Evolutionary conservation across 2,797 vertebrate species (phyloP).

Genomic region (Mormyrops boulengeri): DNA sequence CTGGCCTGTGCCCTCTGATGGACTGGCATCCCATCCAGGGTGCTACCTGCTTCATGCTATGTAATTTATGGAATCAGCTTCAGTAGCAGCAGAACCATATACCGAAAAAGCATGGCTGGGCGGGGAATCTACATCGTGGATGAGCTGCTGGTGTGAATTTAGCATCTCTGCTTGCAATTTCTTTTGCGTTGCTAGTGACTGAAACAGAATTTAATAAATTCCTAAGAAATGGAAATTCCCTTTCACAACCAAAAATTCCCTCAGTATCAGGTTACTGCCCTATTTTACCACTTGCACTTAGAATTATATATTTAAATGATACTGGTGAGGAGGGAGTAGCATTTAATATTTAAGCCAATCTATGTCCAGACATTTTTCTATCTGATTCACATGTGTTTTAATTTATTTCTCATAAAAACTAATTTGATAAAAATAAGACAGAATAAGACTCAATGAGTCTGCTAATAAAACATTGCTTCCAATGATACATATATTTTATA

Average conservation of each 20-base stretch:
- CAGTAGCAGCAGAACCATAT: background rate
- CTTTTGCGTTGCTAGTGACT: background rate
- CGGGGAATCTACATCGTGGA: background rate
- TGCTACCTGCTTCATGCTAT: background rate
- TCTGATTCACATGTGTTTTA: background rate
- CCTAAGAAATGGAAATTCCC: background rate
- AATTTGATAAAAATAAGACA: background rate
- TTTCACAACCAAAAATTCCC: background rate
- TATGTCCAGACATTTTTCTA: background rate
- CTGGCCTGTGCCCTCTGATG: background rate
- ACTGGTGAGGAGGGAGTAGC: background rate
- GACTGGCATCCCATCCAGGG: background rate
- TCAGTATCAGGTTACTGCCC: background rate
- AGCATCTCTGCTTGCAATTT: background rate
- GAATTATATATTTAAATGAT: background rate
- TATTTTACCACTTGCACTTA: constrained; percentile 1
- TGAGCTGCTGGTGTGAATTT: background rate
- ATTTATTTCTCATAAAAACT: background rate
- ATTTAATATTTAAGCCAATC: background rate
- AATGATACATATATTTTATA: background rate
- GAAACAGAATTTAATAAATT: background rate
- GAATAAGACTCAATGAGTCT: background rate
- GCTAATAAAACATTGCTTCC: background rate
- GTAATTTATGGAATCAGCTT: background rate
- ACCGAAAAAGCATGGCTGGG: background rate